Percentiles rank a stretch among this genome's conserved stretches.
Evolutionary conservation across 2,888 invertebrate genomes (phyloP).

Genomic region (Torymus auratus): DNA sequence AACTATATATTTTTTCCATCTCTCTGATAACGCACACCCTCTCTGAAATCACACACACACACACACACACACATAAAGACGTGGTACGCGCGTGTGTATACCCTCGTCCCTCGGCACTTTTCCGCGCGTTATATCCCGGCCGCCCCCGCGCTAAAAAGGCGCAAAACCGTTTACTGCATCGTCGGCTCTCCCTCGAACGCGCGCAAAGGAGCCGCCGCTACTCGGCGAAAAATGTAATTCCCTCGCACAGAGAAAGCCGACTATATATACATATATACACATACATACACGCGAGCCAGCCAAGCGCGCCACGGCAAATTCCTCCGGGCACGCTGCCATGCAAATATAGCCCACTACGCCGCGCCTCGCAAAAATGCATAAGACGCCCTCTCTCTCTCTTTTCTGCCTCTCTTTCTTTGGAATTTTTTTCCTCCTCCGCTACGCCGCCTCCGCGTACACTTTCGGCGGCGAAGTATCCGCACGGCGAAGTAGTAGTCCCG

Average conservation of each 20-base stretch:
- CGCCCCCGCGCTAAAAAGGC: constrained; percentile 23
- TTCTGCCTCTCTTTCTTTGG: neutral
- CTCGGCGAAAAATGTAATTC: constrained; percentile 53
- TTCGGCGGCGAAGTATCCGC: too few species aligned
- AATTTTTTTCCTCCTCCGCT: constrained; percentile 33
- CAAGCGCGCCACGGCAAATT: constrained; percentile 36
- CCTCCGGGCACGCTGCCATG: constrained; percentile 54
- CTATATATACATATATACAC: neutral
- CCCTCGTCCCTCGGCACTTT: too few species aligned
- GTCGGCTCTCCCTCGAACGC: constrained; percentile 3
- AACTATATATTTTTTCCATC: too few species aligned
- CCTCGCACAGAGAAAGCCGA: neutral
- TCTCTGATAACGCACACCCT: too few species aligned
- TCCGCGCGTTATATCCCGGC: constrained; percentile 1
- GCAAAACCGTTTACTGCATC: constrained; percentile 37
- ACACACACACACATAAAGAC: too few species aligned
- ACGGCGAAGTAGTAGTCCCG: neutral
- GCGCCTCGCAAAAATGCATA: constrained; percentile 51
- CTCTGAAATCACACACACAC: too few species aligned
- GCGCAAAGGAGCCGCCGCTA: constrained; percentile 28
- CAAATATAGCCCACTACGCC: constrained; percentile 32
- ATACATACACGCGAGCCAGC: neutral
- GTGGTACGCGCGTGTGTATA: too few species aligned
- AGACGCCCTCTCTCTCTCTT: constrained; percentile 26
- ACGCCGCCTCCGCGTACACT: neutral